Evolutionary conservation across 1,140 invertebrate species (phyloP), one percentile per base, ranked within the genome.

Genomic region (Dendroctonus ponderosae): DNA sequence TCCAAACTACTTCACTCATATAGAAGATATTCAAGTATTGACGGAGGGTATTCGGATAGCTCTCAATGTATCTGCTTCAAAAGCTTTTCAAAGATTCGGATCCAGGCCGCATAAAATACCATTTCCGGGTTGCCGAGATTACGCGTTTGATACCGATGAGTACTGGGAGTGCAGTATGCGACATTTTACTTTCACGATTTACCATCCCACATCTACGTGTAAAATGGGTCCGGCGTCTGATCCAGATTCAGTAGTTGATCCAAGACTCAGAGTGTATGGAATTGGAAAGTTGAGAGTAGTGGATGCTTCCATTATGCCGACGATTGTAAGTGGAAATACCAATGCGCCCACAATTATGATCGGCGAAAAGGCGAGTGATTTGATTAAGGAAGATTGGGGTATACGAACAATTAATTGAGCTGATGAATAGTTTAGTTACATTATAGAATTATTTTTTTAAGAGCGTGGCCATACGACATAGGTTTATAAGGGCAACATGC

Each of bases 1-100:
- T 77, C 94, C 96, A 0, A 95, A 95, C 73, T 96, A 96, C 73
- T 91, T 96, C 73, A 87, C 89, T 0, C 86, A 93, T 69, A 86
- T 86, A 65, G 85, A 91, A 71, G 92, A 94, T 69, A 83, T 94
- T 9, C 79, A 87, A 68, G 83, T 89, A 0, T 73, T 94, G 5
- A 87, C 89, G 0, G 90, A 93, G 74, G 92, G 91, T 2, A 92
- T 94, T 11, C 87, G 90, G 69, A 87, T 94, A 50, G 92, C 89
- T 0, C 82, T 94, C 72, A 87, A 87, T 62, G 80, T 94, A 9
- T 91, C 90, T 0, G 88, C 89, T 58, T 90, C 91, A 0, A 83
- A 85, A 7, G 89, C 91, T 0, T 93, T 96, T 71, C 87, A 90
- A 74, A 84, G 86, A 52, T 93, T 91, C 70, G 89, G 89, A 0